phyloP scores from a whole-genome alignment of 2,888 invertebrate species.

The Poecilus cupreus region DNA sequence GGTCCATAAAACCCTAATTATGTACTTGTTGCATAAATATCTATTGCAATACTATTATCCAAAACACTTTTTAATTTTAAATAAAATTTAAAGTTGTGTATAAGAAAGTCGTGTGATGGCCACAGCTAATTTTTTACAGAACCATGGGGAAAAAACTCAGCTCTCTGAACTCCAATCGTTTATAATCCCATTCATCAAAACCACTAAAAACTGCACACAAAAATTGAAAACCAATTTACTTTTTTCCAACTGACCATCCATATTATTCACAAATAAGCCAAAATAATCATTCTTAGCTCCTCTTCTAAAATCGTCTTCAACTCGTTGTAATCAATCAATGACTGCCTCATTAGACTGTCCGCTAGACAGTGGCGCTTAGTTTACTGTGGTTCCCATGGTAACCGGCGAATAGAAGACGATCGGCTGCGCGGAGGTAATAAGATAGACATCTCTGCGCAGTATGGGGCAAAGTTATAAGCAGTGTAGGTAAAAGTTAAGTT shows the following conservation, averaged over 20 bases:
- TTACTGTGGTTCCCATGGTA: slow-evolving; percentile 18
- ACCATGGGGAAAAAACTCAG: no score
- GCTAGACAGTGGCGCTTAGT: slow-evolving; percentile 15
- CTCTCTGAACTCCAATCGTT: no score
- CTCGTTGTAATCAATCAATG: slow-evolving; percentile 23
- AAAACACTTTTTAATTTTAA: no score
- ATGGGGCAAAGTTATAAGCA: slow-evolving; percentile 18
- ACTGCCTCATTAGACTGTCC: slow-evolving; percentile 13
- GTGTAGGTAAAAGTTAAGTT: not conserved
- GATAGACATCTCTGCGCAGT: slow-evolving; percentile 39
- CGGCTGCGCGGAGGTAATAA: slow-evolving; percentile 26
- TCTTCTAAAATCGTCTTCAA: not conserved
- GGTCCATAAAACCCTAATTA: no score
- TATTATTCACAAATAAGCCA: slow-evolving; percentile 33
- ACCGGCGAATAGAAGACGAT: not conserved
- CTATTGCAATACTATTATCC: no score
- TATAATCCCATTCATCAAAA: slow-evolving; percentile 8
- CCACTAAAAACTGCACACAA: slow-evolving; percentile 35
- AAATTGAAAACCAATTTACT: slow-evolving; percentile 33
- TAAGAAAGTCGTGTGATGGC: no score
- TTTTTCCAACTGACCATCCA: slow-evolving; percentile 16
- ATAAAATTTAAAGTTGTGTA: no score
- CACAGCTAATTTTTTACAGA: no score
- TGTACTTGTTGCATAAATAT: no score
- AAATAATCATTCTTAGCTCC: slow-evolving; percentile 16